These are phyloP conservation scores for Anguilla japonica DNA, from an alignment of 2,113 vertebrate genomes.

Conservation along the genomic window DNA sequence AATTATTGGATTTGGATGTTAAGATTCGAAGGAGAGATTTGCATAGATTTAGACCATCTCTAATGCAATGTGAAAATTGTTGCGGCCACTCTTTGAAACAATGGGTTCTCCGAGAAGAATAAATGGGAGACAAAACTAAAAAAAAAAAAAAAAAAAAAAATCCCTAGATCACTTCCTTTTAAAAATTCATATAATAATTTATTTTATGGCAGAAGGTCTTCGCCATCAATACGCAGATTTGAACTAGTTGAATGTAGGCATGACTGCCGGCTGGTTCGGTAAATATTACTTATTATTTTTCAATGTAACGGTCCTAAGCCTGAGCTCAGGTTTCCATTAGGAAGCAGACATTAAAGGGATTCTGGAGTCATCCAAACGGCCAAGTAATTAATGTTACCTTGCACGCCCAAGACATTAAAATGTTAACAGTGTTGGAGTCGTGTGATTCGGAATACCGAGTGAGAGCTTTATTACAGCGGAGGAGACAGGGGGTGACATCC, in stretches of 20 bases:
- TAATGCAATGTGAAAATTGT: constrained; percentile 66
- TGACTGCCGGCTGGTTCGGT: constrained; percentile 86
- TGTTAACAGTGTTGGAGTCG: constrained; percentile 99
- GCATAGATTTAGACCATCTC: constrained; percentile 67
- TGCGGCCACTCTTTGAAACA: constrained; percentile 58
- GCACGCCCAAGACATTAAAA: constrained; percentile 99
- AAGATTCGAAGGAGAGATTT: constrained; percentile 63
- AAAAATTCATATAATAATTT: constrained; percentile 81
- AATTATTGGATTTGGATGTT: constrained; percentile 63
- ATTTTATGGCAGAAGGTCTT: constrained; percentile 78
- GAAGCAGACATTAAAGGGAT: constrained; percentile 94
- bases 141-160: constrained; percentile 11
- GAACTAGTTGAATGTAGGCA: constrained; percentile 73
- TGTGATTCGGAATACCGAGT: constrained; percentile 98
- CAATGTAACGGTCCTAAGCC: constrained; percentile 84
- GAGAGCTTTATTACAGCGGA: constrained; percentile 98
- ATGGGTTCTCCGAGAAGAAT: constrained; percentile 34
- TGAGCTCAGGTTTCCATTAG: constrained; percentile 90
- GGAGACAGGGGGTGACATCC: constrained; percentile 95
- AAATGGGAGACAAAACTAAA: constrained; percentile 21
- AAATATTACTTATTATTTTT: constrained; percentile 93
- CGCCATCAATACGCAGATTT: constrained; percentile 81
- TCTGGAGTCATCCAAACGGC: constrained; percentile 93
- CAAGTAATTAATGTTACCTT: constrained; percentile 98
- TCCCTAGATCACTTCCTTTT: background rate